Evolutionary conservation across 2,797 vertebrate genomes (phyloP), one percentile per base, ranked within the genome.

Genomic region (Fringilla coelebs): DNA sequence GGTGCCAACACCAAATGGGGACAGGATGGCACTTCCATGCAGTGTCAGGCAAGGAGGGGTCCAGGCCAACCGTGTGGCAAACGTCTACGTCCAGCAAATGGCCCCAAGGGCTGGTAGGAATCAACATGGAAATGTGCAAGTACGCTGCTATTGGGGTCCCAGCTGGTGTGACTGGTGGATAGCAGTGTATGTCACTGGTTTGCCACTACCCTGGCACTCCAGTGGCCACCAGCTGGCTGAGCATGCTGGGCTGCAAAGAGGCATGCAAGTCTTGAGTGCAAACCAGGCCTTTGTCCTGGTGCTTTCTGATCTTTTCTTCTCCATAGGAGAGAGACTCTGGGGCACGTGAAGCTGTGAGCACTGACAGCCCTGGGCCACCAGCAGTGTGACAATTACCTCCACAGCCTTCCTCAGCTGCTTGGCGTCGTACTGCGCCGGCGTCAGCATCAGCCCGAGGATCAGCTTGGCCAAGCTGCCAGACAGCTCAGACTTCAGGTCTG

Each of bases 351-450:
- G n/a, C 26, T 51, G 45, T 29, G n/a, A 45, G 18, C 4, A 5
- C 16, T 55, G 34, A 21, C 17, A 85, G 26, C 60, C 61, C 40
- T 0, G 0, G 31, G 41, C 8, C 51, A 41, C 31, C 4, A 3
- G 34, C 45, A 72, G 65, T 2, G 14, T 48, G 38, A 14, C 34
- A 66, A 24, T 73, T 97, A 99, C 99, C 98, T 99, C 99, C 91
- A 99, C 99, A 1, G 99, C 99, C 91, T 99, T 99, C 96, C 97
- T 98, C 98, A 99, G 98, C 98, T 99, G 99, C 97, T 99, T 99
- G 95, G 99, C 99, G 49, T 99, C 98, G 22, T 99, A 99, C 95
- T 99, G 99, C 3, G 98, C 98, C 0, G 99, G 99, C 0, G 98
- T 98, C 98, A 99, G 94, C 99, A 99, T 99, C 36, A 99, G 98